Evolutionary conservation across 53 echinoderm and acorn worm species (phyloP), one percentile per base, ranked within the genome.

Genomic region (Arbacia lixula): DNA sequence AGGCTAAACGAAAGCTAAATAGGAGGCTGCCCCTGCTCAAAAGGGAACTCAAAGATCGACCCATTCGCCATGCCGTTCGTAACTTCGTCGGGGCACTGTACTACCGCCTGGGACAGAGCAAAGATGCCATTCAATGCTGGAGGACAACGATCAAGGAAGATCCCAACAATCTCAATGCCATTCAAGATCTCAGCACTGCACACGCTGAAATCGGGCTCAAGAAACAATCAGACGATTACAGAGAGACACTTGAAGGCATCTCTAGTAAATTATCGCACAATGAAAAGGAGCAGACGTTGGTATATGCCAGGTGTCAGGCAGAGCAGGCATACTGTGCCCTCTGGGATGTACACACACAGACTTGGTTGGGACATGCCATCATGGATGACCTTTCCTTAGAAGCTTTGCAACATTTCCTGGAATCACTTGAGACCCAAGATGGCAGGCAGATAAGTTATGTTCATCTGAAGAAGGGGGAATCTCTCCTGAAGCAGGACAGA

Each of bases 121-220:
- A 60, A 12, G 41, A 81, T 31, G 82, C 82, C 34, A 81, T 81
- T 1, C 16, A n/a, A 27, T 63, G 64, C 22, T 62, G 63, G 82
- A 64, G 63, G 24, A 33, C 42, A 38, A 62, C 82, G 20, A 32
- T 81, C 27, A 27, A n/a, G n/a, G 64, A 81, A 29, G 82, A 81
- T 20, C 82, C 82, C 6, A 63, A 29, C 6, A 79, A 81, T 29
- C 64, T 81, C 17, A 81, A 81, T 81, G 82, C 82, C 16, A 40
- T 81, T 40, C 29, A 64, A 43, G 82, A 81, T 49, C 64, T 81
- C 28, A 4, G 33, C 28, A 63, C 64, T 0, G 74, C 74, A 50
- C 52, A 53, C 52, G 50, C 53, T 30, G 32, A 74, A 52, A 2
- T 74, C 2, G 53, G 50, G 21, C 10, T 1, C 14, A 10, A 27